Percentiles rank a stretch among this genome's conserved stretches.
Evolutionary conservation across 2,888 invertebrate species (phyloP).

Genomic region (Lepidochitona cinerea): DNA sequence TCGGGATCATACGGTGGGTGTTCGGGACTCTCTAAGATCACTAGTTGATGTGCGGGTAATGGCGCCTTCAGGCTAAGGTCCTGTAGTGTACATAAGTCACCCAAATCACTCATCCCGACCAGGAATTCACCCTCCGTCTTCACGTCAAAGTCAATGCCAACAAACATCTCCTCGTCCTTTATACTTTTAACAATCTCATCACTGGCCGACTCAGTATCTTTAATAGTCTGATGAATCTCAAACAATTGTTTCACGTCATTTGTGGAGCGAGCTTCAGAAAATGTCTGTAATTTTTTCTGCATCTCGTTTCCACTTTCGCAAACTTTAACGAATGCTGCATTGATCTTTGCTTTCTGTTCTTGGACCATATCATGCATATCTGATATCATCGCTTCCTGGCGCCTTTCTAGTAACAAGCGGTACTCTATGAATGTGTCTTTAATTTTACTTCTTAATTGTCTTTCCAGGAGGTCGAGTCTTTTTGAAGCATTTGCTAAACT

Average conservation of each 20-base stretch:
- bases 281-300: conserved; percentile 54
- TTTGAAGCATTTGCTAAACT: conserved; percentile 58
- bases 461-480: conserved; percentile 57
- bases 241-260: conserved; percentile 57
- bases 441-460: conserved; percentile 48
- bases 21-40: conserved; percentile 42
- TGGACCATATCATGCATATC: conserved; percentile 50
- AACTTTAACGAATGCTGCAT: conserved; percentile 51
- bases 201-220: conserved; percentile 49
- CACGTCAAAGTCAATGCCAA: conserved; percentile 51
- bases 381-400: conserved; percentile 54
- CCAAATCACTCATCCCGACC: conserved; percentile 57
- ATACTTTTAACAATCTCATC: conserved; percentile 41
- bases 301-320: conserved; percentile 53
- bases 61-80: conserved; percentile 50
- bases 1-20: conserved; percentile 9
- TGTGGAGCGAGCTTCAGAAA: conserved; percentile 46
- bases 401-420: conserved; percentile 53
- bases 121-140: conserved; percentile 54
- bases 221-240: conserved; percentile 51
- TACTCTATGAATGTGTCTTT: conserved; percentile 64
- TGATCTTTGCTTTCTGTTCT: conserved; percentile 53
- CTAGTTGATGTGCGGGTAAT: conserved; percentile 50
- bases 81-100: conserved; percentile 47
- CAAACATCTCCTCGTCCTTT: conserved; percentile 53